Percentiles rank a stretch among this genome's conserved stretches.
phyloP scores from a whole-genome alignment of 2,888 invertebrate genomes.

The Cybosia mesomella region DNA sequence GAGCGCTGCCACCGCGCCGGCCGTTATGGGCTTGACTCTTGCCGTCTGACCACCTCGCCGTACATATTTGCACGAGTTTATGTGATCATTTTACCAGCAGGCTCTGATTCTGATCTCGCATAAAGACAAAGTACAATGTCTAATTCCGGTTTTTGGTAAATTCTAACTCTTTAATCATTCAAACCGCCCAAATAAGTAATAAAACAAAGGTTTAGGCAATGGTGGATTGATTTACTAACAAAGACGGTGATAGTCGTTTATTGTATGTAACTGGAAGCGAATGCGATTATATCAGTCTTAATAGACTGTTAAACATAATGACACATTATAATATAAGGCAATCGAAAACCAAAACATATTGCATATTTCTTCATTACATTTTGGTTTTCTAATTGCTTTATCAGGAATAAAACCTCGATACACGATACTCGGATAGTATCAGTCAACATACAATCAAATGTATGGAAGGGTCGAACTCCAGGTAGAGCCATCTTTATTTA shows the following conservation, averaged over 20 bases:
- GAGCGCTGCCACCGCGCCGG: constrained; percentile 39
- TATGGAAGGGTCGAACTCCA: constrained; percentile 39
- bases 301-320: constrained; percentile 37
- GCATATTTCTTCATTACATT: constrained; percentile 10
- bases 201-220: constrained; percentile 10
- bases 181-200: constrained; percentile 15
- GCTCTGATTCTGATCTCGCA: not conserved
- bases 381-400: not conserved
- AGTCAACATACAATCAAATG: constrained; percentile 36
- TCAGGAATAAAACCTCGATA: constrained; percentile 17
- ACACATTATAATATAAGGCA: constrained; percentile 34
- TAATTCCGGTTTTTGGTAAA: not conserved
- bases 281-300: constrained; percentile 46
- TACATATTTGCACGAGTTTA: constrained; percentile 19
- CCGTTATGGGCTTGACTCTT: constrained; percentile 32
- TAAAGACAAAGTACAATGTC: not conserved
- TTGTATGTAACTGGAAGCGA: constrained; percentile 34
- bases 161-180: not conserved
- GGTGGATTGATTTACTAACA: constrained; percentile 37
- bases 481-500: constrained; percentile 57
- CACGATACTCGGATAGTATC: constrained; percentile 13
- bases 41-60: constrained; percentile 32
- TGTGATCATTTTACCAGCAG: not conserved
- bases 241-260: constrained; percentile 41
- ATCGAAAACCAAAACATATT: not conserved